Base-by-base conservation (phyloP, 2,113 vertebrate genomes). In the Catagonus wagneri region DNA sequence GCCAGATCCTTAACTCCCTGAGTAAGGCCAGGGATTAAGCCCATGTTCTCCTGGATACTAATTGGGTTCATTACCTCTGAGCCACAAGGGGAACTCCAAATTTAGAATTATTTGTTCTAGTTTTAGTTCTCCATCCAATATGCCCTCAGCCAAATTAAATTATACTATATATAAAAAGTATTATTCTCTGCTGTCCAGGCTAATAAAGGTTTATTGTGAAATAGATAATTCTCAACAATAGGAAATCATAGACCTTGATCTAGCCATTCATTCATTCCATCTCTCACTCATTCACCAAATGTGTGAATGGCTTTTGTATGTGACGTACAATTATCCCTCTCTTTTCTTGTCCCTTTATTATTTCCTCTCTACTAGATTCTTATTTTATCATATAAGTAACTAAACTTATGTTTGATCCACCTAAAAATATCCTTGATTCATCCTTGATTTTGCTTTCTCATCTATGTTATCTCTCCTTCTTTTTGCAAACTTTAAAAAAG, bases 121-220 rank as follows among this genome's bases (percentile, higher is more conserved):
- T 44, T 44, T 44, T 44, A 44, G 44, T 44, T 44, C 44, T 44
- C 8, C 44, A 44, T 44, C 44, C 44, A 44, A 44, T 44, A 44
- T 44, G 44, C 44, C 44, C 44, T 44, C 44, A 44, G 44, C 44
- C 44, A 44, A 44, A 44, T 44, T 44, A 44, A 44, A 44, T 44
- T 63, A 32, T 23, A 27, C 60, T 36, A 3, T 76, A 69, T 84
- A 75, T 75, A 3, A 50, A 75, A 92, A 63, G 7, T 61, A 27
- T 60, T 54, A 34, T 89, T 89, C 15, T 89, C 44, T 63, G n/a
- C 19, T 72, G 7, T 60, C 6, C 7, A 58, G n/a, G 20, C 17
- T 85, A 92, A 68, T 15, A 81, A 93, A 94, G 2, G 25, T 90
- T 68, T 88, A 80, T 44, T 22, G 52, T 90, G 4, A 88, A 88